phyloP scores from a whole-genome alignment of 2,888 invertebrate species.

The Thereva nobilitata region DNA sequence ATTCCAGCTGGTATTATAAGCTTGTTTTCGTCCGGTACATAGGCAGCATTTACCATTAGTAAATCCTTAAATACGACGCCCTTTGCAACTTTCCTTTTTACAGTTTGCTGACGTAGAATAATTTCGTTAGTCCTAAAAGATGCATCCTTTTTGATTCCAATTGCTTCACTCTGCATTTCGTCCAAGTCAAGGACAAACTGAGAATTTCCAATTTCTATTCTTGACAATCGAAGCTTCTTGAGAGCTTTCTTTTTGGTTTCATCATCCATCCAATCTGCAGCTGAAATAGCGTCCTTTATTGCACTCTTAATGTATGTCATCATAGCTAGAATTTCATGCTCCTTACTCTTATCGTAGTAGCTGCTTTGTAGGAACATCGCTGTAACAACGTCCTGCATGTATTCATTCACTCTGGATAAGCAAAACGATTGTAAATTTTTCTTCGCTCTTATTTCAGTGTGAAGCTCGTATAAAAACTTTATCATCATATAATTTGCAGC shows the following conservation, averaged over 20 bases:
- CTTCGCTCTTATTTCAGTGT: not conserved
- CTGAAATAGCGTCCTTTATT: slow-evolving; percentile 4
- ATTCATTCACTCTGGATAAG: not conserved
- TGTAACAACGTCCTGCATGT: not conserved
- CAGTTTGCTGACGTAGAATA: too few species aligned
- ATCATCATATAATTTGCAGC: too few species aligned
- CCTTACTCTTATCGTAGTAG: not conserved
- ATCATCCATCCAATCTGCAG: slow-evolving; percentile 31
- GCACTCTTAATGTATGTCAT: slow-evolving; percentile 10
- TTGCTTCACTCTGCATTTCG: too few species aligned
- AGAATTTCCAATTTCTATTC: slow-evolving; percentile 13
- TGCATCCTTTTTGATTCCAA: too few species aligned
- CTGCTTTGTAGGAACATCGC: not conserved
- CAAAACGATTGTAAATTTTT: not conserved
- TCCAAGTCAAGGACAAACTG: too few species aligned
- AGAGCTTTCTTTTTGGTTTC: slow-evolving; percentile 19
- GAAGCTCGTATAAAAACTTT: not conserved
- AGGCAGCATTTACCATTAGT: slow-evolving; percentile 20
- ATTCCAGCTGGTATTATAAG: slow-evolving; percentile 10
- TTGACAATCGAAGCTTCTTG: slow-evolving; percentile 16
- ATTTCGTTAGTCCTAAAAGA: too few species aligned
- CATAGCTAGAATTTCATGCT: slow-evolving; percentile 21
- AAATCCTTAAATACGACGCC: not conserved
- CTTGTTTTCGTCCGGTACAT: slow-evolving; percentile 3
- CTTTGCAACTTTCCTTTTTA: too few species aligned